A percentile compares a stretch with the other conserved stretches of the same genome.
Conservation (phyloP, 2,888 invertebrate species). For the Microchrysa polita region DNA sequence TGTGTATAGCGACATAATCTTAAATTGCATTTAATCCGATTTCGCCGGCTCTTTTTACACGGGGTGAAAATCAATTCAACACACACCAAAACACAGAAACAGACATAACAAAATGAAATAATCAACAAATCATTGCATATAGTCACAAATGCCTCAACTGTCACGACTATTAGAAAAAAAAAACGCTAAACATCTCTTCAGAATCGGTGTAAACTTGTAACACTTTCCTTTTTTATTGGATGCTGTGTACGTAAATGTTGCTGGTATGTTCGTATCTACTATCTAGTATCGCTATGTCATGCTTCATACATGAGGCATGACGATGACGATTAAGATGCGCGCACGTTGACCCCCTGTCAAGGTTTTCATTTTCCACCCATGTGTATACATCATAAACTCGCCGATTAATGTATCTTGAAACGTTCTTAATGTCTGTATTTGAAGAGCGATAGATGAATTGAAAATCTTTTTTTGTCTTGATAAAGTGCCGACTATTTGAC, state of each 20-base stretch:
- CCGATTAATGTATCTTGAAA: constrained; percentile 11
- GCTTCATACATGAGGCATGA: too few relatives aligned
- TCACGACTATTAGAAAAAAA: constrained; percentile 29
- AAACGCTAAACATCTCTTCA: constrained; percentile 27
- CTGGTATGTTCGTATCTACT: not conserved
- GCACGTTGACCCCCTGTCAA: constrained; percentile 21
- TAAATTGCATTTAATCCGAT: constrained; percentile 36
- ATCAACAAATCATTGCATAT: constrained; percentile 26
- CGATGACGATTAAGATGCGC: not conserved
- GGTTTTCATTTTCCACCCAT: not conserved
- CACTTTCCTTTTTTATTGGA: constrained; percentile 32
- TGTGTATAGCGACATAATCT: constrained; percentile 5
- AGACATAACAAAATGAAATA: not conserved
- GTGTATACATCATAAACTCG: too few relatives aligned
- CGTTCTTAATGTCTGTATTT: constrained; percentile 23
- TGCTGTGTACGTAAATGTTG: not conserved
- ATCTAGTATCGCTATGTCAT: too few relatives aligned
- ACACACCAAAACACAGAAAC: constrained; percentile 15
- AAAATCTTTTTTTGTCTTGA: constrained; percentile 35
- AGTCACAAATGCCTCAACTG: constrained; percentile 20
- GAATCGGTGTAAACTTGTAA: constrained; percentile 38
- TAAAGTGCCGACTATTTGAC: constrained; percentile 28
- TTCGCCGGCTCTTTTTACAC: constrained; percentile 2
- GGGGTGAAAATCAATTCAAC: constrained; percentile 28
- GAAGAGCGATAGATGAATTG: constrained; percentile 14